Conservation (phyloP, 1,140 invertebrate species). For the Parasteatoda tepidariorum region DNA sequence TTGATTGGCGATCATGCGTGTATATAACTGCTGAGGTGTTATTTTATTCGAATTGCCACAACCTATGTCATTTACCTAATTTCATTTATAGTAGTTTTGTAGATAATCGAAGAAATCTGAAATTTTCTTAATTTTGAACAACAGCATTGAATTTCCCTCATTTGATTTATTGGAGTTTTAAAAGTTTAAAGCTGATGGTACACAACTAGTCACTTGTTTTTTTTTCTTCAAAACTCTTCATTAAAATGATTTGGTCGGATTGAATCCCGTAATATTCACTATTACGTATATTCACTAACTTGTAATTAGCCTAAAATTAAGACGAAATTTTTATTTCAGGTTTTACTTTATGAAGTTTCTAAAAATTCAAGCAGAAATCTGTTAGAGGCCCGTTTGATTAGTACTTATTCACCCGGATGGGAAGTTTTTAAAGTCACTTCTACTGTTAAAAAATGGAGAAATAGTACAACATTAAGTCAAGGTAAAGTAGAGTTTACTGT, state of each 20-base stretch:
- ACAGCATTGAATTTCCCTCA: too few relatives aligned
- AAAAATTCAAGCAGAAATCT: slow-evolving; percentile 6
- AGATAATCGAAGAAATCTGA: too few relatives aligned
- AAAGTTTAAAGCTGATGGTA: neutral
- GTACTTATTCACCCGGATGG: slow-evolving; percentile 73
- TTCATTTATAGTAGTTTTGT: too few relatives aligned
- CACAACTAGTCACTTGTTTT: neutral
- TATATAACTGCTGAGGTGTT: too few relatives aligned
- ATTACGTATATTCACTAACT: neutral
- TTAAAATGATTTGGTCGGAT: neutral
- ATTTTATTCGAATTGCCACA: too few relatives aligned
- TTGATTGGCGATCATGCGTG: too few relatives aligned
- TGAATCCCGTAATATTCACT: neutral
- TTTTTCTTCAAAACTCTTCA: neutral
- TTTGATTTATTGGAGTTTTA: too few relatives aligned
- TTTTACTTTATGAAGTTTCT: slow-evolving; percentile 63
- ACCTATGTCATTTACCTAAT: too few relatives aligned
- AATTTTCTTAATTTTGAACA: too few relatives aligned
- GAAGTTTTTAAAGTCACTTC: slow-evolving; percentile 72
- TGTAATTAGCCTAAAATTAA: neutral
- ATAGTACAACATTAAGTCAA: slow-evolving; percentile 65
- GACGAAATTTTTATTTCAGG: neutral
- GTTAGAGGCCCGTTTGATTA: slow-evolving; percentile 70
- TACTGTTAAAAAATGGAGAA: slow-evolving; percentile 70
- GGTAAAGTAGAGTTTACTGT: slow-evolving; percentile 55